These are phyloP conservation scores for Stigmatopora nigra DNA, from an alignment of 2,113 vertebrate genomes.

Conservation along the genomic window DNA sequence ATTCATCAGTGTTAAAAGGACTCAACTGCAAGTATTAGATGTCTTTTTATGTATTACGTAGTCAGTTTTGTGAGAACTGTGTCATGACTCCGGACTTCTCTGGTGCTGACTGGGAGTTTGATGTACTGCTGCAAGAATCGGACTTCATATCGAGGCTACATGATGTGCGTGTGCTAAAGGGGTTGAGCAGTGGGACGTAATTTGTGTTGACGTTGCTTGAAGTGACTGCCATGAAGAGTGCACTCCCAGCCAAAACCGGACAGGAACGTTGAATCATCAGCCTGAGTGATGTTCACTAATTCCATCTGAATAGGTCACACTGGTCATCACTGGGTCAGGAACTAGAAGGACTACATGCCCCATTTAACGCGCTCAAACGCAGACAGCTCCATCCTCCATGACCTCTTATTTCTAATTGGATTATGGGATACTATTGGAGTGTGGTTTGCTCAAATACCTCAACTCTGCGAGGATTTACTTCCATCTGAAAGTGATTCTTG, in stretches of 20 bases:
- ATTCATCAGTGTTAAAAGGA: not conserved
- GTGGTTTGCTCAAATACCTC: conserved; percentile 20
- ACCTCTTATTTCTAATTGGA: conserved; percentile 54
- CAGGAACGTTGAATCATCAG: conserved; percentile 59
- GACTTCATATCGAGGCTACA: not conserved
- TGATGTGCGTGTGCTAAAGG: conserved; percentile 17
- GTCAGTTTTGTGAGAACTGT: not conserved
- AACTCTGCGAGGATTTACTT: conserved; percentile 27
- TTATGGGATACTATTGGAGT: conserved; percentile 41
- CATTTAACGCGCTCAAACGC: conserved; percentile 6
- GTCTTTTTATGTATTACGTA: not conserved
- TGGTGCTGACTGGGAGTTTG: not conserved
- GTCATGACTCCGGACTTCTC: not conserved
- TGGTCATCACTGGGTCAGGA: not conserved
- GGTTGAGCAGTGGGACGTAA: conserved; percentile 2
- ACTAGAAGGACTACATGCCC: not conserved
- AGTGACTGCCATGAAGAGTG: conserved; percentile 25
- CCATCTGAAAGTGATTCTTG: conserved; percentile 31
- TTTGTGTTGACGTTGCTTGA: conserved; percentile 26
- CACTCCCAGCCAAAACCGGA: conserved; percentile 30
- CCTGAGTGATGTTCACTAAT: conserved; percentile 48
- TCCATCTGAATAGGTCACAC: conserved; percentile 36
- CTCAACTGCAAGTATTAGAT: not conserved
- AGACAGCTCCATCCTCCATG: conserved; percentile 20
- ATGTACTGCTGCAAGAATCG: conserved; percentile 8